These are phyloP conservation scores for Pedicia rivosa DNA, from an alignment of 2,888 invertebrate species.

Conservation along the genomic window DNA sequence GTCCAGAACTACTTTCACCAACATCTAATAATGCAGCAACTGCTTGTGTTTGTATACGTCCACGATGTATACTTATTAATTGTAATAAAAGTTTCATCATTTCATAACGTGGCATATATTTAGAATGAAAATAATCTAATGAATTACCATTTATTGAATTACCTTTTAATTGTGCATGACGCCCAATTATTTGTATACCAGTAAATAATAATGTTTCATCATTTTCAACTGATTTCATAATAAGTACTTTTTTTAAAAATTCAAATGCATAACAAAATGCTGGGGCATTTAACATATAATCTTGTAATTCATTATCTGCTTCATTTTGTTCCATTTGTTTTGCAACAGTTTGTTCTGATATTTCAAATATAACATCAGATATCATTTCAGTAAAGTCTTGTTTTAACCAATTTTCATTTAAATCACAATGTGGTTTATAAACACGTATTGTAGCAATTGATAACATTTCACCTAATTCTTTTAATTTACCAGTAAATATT, in stretches of 20 bases:
- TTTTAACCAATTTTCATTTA: conserved; percentile 61
- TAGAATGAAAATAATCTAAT: conserved; percentile 49
- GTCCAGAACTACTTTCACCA: conserved; percentile 56
- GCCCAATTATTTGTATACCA: conserved; percentile 47
- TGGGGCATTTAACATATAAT: conserved; percentile 35
- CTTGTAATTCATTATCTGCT: conserved; percentile 16
- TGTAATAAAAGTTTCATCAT: conserved; percentile 68
- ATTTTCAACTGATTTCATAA: conserved; percentile 31
- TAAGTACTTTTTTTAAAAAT: conserved; percentile 46
- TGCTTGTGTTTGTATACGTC: conserved; percentile 61
- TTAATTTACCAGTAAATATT: conserved; percentile 33
- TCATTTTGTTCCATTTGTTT: conserved; percentile 13
- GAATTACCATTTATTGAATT: conserved; percentile 24
- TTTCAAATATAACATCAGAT: conserved; percentile 38
- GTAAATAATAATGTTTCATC: conserved; percentile 41
- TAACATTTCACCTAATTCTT: conserved; percentile 40
- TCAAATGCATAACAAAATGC: conserved; percentile 74
- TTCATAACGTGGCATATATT: conserved; percentile 62
- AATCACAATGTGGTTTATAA: conserved; percentile 62
- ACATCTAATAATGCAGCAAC: conserved; percentile 67
- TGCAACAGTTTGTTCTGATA: conserved; percentile 37
- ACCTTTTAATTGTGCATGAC: conserved; percentile 52
- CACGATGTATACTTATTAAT: conserved; percentile 51
- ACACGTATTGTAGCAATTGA: conserved; percentile 58
- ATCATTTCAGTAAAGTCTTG: conserved; percentile 47